Conservation (phyloP, 2,113 vertebrate genomes). For the Peucedramus taeniatus region DNA sequence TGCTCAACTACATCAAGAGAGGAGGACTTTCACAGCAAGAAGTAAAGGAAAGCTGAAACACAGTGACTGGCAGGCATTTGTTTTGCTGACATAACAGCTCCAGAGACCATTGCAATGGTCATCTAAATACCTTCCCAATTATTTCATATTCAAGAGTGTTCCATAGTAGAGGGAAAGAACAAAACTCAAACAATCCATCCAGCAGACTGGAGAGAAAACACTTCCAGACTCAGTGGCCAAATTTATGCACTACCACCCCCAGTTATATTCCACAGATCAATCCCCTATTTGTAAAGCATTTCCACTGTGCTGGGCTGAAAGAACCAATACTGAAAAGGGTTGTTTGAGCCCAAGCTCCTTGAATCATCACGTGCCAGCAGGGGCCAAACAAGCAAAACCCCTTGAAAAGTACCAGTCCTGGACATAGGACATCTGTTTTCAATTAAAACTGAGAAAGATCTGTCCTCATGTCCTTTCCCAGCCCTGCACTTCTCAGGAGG, state of each 20-base stretch:
- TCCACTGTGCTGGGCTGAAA: not conserved
- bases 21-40: not conserved
- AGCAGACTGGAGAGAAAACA: not conserved
- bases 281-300: not conserved
- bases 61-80: not conserved
- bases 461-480: fast-evolving
- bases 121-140: not conserved
- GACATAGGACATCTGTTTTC: not conserved
- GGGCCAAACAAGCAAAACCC: not conserved
- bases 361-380: not conserved
- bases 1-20: not conserved
- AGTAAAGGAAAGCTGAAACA: not conserved
- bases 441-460: not conserved
- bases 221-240: not conserved
- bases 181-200: not conserved
- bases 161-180: not conserved
- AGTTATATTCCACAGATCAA: not conserved
- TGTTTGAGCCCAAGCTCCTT: not conserved
- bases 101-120: not conserved
- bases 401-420: not conserved
- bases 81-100: not conserved
- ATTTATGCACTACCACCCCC: not conserved
- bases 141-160: not conserved
- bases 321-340: not conserved
- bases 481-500: not conserved